Base-by-base conservation (phyloP, 2,797 vertebrate genomes). In the Malacoctenus gilli region DNA sequence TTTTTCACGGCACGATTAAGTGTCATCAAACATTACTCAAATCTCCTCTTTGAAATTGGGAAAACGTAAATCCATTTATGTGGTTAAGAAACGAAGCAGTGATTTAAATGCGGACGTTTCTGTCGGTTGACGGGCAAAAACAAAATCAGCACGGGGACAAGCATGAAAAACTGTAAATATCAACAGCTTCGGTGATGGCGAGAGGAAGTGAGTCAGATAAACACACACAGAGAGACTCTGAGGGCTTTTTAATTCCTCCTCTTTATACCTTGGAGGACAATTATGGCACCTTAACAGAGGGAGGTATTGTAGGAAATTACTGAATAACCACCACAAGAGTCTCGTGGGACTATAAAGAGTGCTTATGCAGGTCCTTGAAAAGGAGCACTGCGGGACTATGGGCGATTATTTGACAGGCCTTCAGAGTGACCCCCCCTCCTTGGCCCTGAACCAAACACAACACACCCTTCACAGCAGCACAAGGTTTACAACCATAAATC, bases 401-500 rank as follows among this genome's bases (percentile, higher is more conserved):
- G 14, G 15, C 38, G 51, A 54, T 55, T 22, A 51, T 61, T 14
- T 55, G 20, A 57, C 36, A 66, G 11, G 11, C 44, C 22, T 48
- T 50, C 34, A 46, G 9, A 28, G 15, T 25, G 59, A 71, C 37
- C 22, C 36, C 44, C n/a, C 28, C 59, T 41, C 19, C 40, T 21
- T 35, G 19, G 62, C 18, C 21, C 23, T 2, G 0, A 57, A n/a
- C n/a, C n/a, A n/a, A n/a, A n/a, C n/a, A n/a, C n/a, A n/a, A 35
- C 16, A 59, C 4, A 1, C 18, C 66, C 57, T 50, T 72, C 48
- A 66, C 70, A 56, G 63, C 39, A 79, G 70, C 66, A 13, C 20
- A 13, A 34, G 18, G 10, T 2, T 2, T 5, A 28, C 25, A 2
- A 28, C 25, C 25, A 9, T 5, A 28, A 9, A 28, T 5, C 25